Evolutionary conservation across 23 tunicate species (phyloP), one percentile per base, ranked within the genome.

Genomic region (Styela plicata): DNA sequence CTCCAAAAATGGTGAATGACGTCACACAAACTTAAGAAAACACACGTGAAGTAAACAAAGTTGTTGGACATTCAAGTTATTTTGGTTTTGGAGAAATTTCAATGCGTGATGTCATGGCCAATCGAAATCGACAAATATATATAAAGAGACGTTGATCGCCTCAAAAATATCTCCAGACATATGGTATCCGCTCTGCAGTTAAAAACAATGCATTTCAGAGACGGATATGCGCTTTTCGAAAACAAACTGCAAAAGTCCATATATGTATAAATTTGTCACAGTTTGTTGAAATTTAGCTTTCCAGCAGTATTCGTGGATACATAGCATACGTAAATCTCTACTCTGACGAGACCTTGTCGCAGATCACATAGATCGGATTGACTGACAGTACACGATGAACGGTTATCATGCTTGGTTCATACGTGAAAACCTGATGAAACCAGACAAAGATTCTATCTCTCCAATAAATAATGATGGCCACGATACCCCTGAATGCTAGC

Each of bases 1-100:
- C 26, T 62, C 97, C 90, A 91, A 70, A 91, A 85, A 91, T 86
- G 97, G 90, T 1, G 33, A 33, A 36, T 76, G 81, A 76, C 81
- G 81, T 76, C 24, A 22, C n/a, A 67, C 22, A 27, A 44, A 44
- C 57, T 13, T 3, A 17, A n/a, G 37, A 3, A 34, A 31, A 71
- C 29, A 29, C 77, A 71, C 37, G 37, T 29, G 77, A 33, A 26
- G 77, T 71, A 71, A 71, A 71, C 77, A 71, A 71, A 71, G 34
- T 71, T 71, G 77, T 71, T 71, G 77, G 29, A 3, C 32, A 66
- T 27, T 66, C 5, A 66, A 24, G 29, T 66, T 66, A 24, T 66
- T 27, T 24, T 27, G 7, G 70, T 24, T 66, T 24, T 66, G 29
- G 29, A 27, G 17, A 17, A 66, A 5, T 66, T 71, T 71, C 71